Base-by-base conservation (phyloP, 2,888 invertebrate genomes). In the Allophyes oxyacanthae region DNA sequence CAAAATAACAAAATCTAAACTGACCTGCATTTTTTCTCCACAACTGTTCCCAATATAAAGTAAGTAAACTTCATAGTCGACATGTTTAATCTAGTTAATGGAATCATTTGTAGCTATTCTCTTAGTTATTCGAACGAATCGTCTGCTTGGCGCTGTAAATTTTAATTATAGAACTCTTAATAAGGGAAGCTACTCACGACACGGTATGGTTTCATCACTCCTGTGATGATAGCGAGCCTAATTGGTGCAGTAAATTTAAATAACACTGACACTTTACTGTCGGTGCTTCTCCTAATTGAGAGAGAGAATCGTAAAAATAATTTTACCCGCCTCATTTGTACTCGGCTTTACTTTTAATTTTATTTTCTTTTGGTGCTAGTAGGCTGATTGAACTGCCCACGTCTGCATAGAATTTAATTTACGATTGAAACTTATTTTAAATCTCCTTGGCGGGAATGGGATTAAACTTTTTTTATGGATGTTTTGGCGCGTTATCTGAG, bases 211-310 rank as follows among this genome's bases (percentile, higher is more conserved):
- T 88, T 89, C 92, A 88, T 92, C 91, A 90, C 84, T 84, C 75
- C 70, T 72, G 78, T 81, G 90, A 91, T 91, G 92, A 92, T 90
- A 90, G 90, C 91, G 88, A 82, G 82, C 87, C 92, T 94, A 94
- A 94, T 94, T 94, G 92, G 93, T 82, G 85, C 88, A 85, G 91
- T 94, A 93, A 94, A 93, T 94, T 92, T 90, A 91, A 92, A 92
- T 92, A 92, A 91, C 87, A 89, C 92, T 91, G 92, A 92, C 92
- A 91, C 87, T 90, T 89, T 83, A 90, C 87, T 86, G 90, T 89
- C 92, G 88, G 86, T 85, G 85, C 87, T 82, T 73, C 84, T 81
- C 85, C 91, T 93, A 93, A 94, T 92, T 93, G 92, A 91, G 91
- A 90, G 88, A 90, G 88, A 85, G 91, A 89, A 90, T 90, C 92